Evolutionary conservation across 2,113 vertebrate genomes (phyloP).

Genomic region (Psettodes erumei): DNA sequence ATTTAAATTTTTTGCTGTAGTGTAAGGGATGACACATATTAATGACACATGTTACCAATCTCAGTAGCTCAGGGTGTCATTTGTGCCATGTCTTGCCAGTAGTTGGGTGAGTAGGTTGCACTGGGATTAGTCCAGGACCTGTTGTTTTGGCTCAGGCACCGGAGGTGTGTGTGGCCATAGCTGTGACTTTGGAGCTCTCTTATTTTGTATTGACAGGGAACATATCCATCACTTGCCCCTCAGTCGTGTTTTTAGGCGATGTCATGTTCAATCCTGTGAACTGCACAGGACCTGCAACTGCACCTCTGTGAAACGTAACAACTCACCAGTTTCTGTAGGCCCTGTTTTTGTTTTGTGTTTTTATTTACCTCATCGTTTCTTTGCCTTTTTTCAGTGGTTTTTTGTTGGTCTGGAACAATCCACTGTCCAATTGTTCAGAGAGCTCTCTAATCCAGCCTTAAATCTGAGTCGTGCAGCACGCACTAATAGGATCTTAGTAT

Average conservation of each 20-base stretch:
- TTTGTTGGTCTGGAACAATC: constrained; percentile 66
- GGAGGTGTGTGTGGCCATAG: too few species aligned
- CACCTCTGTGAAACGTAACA: constrained; percentile 7
- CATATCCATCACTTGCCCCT: background rate
- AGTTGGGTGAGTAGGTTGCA: too few species aligned
- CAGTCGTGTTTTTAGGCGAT: background rate
- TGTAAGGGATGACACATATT: too few species aligned
- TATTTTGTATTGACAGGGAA: too few species aligned
- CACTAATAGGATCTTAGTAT: constrained; percentile 96
- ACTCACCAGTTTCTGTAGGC: background rate
- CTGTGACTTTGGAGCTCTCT: too few species aligned
- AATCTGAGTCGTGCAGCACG: constrained; percentile 88
- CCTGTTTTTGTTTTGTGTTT: constrained; percentile 1
- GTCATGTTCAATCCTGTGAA: background rate
- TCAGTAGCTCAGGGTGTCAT: too few species aligned
- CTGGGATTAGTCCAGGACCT: too few species aligned
- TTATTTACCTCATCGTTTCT: constrained; percentile 34
- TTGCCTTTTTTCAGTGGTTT: constrained; percentile 24
- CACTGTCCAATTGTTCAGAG: constrained; percentile 90
- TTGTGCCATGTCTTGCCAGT: too few species aligned
- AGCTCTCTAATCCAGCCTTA: constrained; percentile 92
- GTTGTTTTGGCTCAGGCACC: too few species aligned
- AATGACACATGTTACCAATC: too few species aligned
- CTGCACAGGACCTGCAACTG: too few species aligned
- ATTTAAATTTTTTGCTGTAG: too few species aligned